Evolutionary conservation across 2,888 invertebrate genomes (phyloP).

Genomic region (Deilephila porcellus): DNA sequence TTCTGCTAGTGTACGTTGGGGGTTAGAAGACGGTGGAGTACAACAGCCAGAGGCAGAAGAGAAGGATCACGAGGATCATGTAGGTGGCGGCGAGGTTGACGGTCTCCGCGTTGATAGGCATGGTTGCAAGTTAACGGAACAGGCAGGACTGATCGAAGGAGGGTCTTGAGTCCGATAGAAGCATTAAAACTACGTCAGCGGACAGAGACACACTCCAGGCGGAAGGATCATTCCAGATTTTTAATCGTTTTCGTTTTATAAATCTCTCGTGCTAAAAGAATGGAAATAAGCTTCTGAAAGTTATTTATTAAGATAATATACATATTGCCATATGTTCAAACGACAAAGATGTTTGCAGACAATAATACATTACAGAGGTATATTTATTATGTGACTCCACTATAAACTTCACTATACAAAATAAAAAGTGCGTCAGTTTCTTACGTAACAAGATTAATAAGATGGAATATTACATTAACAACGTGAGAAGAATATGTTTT

Average conservation of each 20-base stretch:
- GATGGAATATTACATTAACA: background rate
- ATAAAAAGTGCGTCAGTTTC: background rate
- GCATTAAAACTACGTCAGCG: slow-evolving; percentile 56
- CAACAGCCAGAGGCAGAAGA: slow-evolving; percentile 87
- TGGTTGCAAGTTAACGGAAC: slow-evolving; percentile 60
- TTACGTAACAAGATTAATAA: background rate
- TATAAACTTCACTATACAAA: background rate
- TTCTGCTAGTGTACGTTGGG: slow-evolving; percentile 30
- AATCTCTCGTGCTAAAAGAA: background rate
- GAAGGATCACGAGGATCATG: slow-evolving; percentile 87
- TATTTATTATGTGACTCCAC: background rate
- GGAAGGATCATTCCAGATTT: slow-evolving; percentile 44
- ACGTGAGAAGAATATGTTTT: background rate
- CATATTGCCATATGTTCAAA: background rate
- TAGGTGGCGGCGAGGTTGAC: slow-evolving; percentile 89
- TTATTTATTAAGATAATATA: too few species aligned
- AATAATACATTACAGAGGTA: background rate
- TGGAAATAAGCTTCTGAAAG: background rate
- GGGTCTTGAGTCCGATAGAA: slow-evolving; percentile 52
- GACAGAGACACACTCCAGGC: slow-evolving; percentile 65
- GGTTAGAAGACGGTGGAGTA: slow-evolving; percentile 85
- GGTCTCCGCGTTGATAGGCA: slow-evolving; percentile 86
- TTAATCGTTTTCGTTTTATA: background rate
- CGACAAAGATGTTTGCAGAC: background rate
- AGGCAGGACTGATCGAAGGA: slow-evolving; percentile 63